phyloP scores from a whole-genome alignment of 2,888 invertebrate genomes.

The Aradus depressus region DNA sequence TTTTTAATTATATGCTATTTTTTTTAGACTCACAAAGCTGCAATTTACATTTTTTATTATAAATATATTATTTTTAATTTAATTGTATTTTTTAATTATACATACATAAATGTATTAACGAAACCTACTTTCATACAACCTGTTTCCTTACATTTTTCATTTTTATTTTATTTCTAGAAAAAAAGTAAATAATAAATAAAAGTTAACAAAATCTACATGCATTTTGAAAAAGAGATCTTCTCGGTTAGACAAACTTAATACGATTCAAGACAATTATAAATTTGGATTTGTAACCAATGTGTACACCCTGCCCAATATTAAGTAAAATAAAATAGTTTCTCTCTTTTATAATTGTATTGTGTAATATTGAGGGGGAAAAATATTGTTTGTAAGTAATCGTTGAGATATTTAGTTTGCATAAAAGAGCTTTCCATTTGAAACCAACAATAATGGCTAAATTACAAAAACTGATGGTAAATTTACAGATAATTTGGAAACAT shows the following conservation, averaged over 20 bases:
- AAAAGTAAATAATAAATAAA: constrained; percentile 1
- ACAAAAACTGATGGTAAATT: too few species aligned
- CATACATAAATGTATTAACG: constrained; percentile 24
- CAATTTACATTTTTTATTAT: constrained; percentile 18
- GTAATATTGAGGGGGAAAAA: too few species aligned
- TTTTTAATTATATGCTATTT: constrained; percentile 10
- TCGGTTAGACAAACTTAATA: too few species aligned
- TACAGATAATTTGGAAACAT: too few species aligned
- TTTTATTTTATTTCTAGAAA: constrained; percentile 26
- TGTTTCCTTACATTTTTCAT: constrained; percentile 28
- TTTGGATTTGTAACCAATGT: too few species aligned
- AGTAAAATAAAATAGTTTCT: too few species aligned
- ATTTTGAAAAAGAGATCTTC: constrained; percentile 26
- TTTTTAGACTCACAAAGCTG: constrained; percentile 21
- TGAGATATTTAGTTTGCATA: too few species aligned
- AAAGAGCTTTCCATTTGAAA: constrained; percentile 11
- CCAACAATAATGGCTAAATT: constrained; percentile 10
- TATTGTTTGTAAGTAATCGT: too few species aligned
- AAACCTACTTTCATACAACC: constrained; percentile 29
- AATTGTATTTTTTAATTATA: constrained; percentile 20
- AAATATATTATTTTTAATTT: constrained; percentile 6
- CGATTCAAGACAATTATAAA: too few species aligned
- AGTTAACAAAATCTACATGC: constrained; percentile 5
- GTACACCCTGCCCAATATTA: constrained; percentile 22
- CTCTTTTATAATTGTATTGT: too few species aligned